Base-by-base conservation (phyloP, 2,797 vertebrate genomes). In the Falco columbarius region DNA sequence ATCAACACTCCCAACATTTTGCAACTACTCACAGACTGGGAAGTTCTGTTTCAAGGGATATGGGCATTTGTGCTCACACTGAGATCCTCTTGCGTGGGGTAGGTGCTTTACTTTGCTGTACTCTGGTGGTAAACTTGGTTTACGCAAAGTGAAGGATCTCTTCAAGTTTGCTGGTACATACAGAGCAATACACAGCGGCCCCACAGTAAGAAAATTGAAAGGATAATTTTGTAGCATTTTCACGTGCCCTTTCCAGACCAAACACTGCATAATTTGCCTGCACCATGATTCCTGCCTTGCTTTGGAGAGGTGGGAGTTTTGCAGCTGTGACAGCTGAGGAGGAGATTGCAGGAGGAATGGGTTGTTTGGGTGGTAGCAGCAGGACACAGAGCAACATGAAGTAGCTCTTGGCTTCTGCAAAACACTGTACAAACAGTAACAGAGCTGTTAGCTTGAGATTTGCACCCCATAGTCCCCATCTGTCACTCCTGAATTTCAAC, bases 361-460 rank as follows among this genome's bases (percentile, higher is more conserved):
- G 5, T 92, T 93, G 32, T 89, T 93, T 91, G 65, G 65, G 49
- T 81, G 77, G 47, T 47, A 90, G 56, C 83, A 92, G 89, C 54
- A 58, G 51, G 79, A 89, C 49, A 62, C 2, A 24, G 77, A 68
- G 30, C 44, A 68, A 34, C n/a, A 58, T 47, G 42, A 92, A 89
- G 58, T 71, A 87, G 61, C 24, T 86, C 29, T 90, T 93, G 74
- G 65, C 46, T 75, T 85, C 32, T 52, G 55, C 54, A 86, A 80
- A 92, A 68, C 52, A 36, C 34, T 82, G 26, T 77, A 68, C 52
- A 91, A 94, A 87, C 36, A 51, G 30, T 76, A 76, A 59, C 68
- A 72, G 73, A 83, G 59, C 77, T 80, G 58, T 91, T 89, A 90
- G 77, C 29, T 81, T 67, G 86, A 89, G 79, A 81, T 83, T 77